A percentile compares a stretch with the other conserved stretches of the same genome.
These are phyloP conservation scores for Eulithis prunata DNA, from an alignment of 2,888 invertebrate genomes.

Conservation along the genomic window DNA sequence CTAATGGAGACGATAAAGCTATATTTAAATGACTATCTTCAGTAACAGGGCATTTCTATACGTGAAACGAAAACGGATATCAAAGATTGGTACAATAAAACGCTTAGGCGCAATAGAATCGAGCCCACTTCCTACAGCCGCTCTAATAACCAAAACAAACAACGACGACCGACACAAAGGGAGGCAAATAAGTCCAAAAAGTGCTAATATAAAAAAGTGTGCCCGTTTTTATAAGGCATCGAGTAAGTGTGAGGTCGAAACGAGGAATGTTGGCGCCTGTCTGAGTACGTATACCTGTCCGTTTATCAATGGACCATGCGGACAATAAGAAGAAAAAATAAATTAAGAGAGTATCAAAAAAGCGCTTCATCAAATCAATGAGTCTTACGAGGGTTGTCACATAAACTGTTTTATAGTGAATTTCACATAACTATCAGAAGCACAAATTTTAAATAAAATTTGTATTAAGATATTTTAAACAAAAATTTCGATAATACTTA, in stretches of 20 bases:
- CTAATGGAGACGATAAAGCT: conserved; percentile 65
- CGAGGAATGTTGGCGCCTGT: conserved; percentile 85
- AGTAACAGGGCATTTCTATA: conserved; percentile 50
- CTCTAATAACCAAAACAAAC: conserved; percentile 83
- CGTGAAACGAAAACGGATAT: conserved; percentile 73
- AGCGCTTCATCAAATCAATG: conserved; percentile 81
- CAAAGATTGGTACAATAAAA: conserved; percentile 81
- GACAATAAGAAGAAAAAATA: conserved; percentile 76
- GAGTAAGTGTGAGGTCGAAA: conserved; percentile 83
- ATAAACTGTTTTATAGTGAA: conserved; percentile 12
- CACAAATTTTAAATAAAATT: too few species aligned
- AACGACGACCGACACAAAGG: conserved; percentile 76
- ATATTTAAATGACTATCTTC: conserved; percentile 58
- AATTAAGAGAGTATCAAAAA: conserved; percentile 75
- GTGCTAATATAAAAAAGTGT: conserved; percentile 82
- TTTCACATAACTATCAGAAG: background rate
- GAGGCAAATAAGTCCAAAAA: conserved; percentile 81
- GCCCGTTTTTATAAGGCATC: conserved; percentile 79
- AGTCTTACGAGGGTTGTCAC: conserved; percentile 79
- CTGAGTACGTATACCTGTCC: conserved; percentile 84
- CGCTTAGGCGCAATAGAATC: conserved; percentile 81
- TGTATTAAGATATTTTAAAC: too few species aligned
- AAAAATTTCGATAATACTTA: too few species aligned
- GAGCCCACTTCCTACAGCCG: conserved; percentile 80
- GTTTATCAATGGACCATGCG: conserved; percentile 81